These are phyloP conservation scores for Oscheius sp. DNA, from an alignment of 2,888 invertebrate genomes.

Conservation along the genomic window DNA sequence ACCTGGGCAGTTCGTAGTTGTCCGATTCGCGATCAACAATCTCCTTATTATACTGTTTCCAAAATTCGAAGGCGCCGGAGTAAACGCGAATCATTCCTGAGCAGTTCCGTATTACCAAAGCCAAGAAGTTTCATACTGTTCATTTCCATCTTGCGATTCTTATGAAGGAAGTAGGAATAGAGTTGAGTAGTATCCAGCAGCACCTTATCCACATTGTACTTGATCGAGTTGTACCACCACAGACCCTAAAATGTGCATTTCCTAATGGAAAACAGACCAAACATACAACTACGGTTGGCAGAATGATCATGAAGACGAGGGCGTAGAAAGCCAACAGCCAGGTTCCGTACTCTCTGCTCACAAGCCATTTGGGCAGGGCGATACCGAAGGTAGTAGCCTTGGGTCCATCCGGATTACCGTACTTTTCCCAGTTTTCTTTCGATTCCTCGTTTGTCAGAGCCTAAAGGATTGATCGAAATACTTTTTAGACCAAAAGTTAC, in stretches of 20 bases:
- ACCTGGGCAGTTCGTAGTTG: slow-evolving; percentile 89
- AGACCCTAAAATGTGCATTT: slow-evolving; percentile 79
- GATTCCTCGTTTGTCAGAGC: slow-evolving; percentile 94
- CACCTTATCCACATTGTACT: slow-evolving; percentile 93
- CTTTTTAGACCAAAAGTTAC: slow-evolving; percentile 16
- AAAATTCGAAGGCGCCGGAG: slow-evolving; percentile 95
- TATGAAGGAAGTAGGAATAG: slow-evolving; percentile 94
- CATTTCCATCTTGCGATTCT: slow-evolving; percentile 92
- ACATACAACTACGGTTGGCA: slow-evolving; percentile 80
- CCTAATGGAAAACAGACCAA: neutral
- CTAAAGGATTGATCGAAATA: slow-evolving; percentile 76
- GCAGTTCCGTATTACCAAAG: neutral
- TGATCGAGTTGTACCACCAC: slow-evolving; percentile 99
- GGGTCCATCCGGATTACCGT: slow-evolving; percentile 99
- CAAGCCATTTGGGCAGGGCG: slow-evolving; percentile 98
- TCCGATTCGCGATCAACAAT: slow-evolving; percentile 91
- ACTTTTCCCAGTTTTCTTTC: slow-evolving; percentile 96
- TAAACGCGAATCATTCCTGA: slow-evolving; percentile 89
- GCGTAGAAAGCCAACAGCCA: slow-evolving; percentile 94
- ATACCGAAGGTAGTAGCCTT: slow-evolving; percentile 99
- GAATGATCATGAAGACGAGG: slow-evolving; percentile 95
- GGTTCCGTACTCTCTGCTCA: slow-evolving; percentile 97
- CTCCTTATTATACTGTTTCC: slow-evolving; percentile 91
- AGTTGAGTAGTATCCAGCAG: slow-evolving; percentile 94
- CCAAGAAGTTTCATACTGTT: slow-evolving; percentile 80